A percentile compares a stretch with the other conserved stretches of the same genome.
phyloP scores from a whole-genome alignment of 2,888 invertebrate genomes.

The Taphrorychus bicolor region DNA sequence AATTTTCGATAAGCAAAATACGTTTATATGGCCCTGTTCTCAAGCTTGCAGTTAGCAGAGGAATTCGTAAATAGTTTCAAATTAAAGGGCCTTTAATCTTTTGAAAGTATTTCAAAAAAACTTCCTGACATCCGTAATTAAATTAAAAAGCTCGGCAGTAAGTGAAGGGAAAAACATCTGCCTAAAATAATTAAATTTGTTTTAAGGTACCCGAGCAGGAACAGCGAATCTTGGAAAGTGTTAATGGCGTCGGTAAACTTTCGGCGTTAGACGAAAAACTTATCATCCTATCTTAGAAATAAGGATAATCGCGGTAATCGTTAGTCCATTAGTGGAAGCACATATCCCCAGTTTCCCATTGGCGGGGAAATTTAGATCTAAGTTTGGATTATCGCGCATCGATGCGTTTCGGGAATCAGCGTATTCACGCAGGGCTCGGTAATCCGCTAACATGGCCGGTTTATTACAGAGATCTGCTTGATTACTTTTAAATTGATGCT shows the following conservation, averaged over 20 bases:
- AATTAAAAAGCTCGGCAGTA: conserved; percentile 22
- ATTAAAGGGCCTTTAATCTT: neutral
- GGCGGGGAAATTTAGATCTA: conserved; percentile 29
- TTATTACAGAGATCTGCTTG: conserved; percentile 25
- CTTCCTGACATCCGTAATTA: conserved; percentile 2
- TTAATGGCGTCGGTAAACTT: conserved; percentile 34
- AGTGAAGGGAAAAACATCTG: conserved; percentile 24
- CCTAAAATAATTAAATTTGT: conserved; percentile 30
- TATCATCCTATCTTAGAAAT: conserved; percentile 54
- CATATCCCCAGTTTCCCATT: conserved; percentile 48
- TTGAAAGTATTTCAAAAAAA: neutral
- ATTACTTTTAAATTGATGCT: conserved; percentile 31
- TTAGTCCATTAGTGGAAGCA: conserved; percentile 56
- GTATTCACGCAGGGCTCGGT: conserved; percentile 46
- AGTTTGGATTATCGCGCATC: conserved; percentile 52
- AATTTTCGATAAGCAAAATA: too few relatives aligned
- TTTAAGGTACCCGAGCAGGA: conserved; percentile 21
- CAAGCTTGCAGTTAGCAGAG: too few relatives aligned
- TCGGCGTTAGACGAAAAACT: conserved; percentile 50
- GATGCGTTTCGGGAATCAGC: conserved; percentile 47
- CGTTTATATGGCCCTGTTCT: too few relatives aligned
- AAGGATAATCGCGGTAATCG: conserved; percentile 53
- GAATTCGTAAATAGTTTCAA: too few relatives aligned
- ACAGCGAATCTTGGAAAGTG: conserved; percentile 27
- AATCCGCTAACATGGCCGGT: conserved; percentile 26